phyloP scores from a whole-genome alignment of 1,140 invertebrate species.

The Drosophila kanapiae region DNA sequence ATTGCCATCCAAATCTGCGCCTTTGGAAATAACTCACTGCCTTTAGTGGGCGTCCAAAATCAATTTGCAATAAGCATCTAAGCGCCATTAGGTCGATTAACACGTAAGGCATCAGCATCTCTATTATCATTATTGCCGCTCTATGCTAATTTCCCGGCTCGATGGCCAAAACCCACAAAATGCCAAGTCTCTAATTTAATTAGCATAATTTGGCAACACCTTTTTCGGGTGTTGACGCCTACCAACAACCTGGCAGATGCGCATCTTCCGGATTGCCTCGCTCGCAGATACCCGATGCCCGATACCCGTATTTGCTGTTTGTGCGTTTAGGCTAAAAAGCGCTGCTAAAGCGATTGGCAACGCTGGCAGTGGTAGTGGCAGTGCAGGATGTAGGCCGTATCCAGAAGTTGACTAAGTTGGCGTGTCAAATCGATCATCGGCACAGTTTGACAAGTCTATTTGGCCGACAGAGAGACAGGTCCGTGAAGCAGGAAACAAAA shows the following conservation, averaged over 20 bases:
- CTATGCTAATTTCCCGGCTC: constrained; percentile 34
- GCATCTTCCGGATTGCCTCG: constrained; percentile 17
- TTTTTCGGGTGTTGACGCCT: constrained; percentile 53
- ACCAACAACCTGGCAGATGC: constrained; percentile 30
- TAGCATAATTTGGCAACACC: constrained; percentile 83
- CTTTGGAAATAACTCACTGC: constrained; percentile 20
- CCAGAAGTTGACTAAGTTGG: constrained; percentile 75
- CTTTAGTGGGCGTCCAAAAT: constrained; percentile 71
- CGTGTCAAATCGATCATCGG: constrained; percentile 82
- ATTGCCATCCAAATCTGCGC: neutral
- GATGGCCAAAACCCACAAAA: constrained; percentile 18
- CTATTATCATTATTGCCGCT: constrained; percentile 41
- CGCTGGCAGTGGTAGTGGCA: constrained; percentile 37
- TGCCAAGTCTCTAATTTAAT: constrained; percentile 55
- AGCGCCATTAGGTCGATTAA: constrained; percentile 55
- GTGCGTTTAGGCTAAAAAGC: constrained; percentile 70
- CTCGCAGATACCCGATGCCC: constrained; percentile 3
- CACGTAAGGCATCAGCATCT: constrained; percentile 43
- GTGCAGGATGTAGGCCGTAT: constrained; percentile 31
- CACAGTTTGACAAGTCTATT: constrained; percentile 82
- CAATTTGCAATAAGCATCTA: constrained; percentile 60
- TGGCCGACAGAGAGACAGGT: constrained; percentile 34
- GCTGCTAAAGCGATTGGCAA: constrained; percentile 79
- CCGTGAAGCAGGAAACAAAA: constrained; percentile 43
- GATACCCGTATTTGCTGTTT: constrained; percentile 15